Conservation (phyloP, 92 coral and sea anemone species). For the Metridium senile region DNA sequence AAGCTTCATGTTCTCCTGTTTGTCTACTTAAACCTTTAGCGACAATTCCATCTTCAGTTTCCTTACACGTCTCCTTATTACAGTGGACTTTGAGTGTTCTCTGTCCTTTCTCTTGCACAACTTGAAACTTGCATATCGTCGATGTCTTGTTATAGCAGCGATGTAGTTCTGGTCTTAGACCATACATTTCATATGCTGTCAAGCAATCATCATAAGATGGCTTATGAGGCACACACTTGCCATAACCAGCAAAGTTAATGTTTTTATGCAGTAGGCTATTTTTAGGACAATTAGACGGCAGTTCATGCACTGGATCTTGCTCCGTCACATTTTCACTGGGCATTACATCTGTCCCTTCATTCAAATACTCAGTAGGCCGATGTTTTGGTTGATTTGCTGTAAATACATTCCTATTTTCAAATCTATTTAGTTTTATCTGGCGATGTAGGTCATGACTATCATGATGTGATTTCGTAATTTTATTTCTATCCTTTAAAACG, state of each 20-base stretch:
- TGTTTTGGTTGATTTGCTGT: no score
- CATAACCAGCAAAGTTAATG: conserved; percentile 22
- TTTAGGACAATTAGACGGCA: background rate
- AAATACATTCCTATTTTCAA: no score
- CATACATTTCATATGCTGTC: conserved; percentile 32
- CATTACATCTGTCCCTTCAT: background rate
- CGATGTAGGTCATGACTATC: no score
- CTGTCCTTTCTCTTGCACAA: conserved; percentile 13
- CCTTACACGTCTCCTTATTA: background rate
- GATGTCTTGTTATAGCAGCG: conserved; percentile 33
- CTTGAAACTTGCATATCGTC: conserved; percentile 43
- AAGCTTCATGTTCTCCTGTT: conserved; percentile 26
- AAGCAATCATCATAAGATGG: conserved; percentile 39
- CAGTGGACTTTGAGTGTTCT: background rate
- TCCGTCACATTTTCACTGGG: background rate
- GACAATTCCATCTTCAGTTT: conserved; percentile 18
- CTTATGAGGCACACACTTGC: conserved; percentile 56
- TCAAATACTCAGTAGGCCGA: background rate
- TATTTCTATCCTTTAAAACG: background rate
- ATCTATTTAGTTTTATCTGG: no score
- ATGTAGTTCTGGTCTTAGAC: conserved; percentile 33
- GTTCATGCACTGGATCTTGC: background rate
- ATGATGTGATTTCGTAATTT: no score
- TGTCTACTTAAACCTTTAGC: conserved; percentile 36
- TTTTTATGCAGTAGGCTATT: background rate